These are phyloP conservation scores for Seira musarum DNA, from an alignment of 2,888 invertebrate species.

Conservation along the genomic window DNA sequence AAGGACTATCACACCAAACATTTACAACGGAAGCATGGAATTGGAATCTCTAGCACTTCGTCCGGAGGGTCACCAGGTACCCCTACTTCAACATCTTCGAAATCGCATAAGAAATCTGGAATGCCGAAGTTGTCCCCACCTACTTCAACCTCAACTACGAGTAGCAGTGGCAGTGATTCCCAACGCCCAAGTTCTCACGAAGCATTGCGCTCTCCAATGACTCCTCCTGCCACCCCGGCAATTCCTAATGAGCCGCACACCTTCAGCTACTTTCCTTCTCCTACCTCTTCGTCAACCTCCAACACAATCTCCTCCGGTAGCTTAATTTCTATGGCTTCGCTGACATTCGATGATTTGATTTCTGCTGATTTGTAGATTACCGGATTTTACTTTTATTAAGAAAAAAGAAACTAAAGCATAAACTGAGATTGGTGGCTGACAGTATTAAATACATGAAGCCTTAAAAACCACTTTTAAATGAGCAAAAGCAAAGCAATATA, in stretches of 20 bases:
- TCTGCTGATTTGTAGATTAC: constrained; percentile 42
- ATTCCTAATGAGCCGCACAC: neutral
- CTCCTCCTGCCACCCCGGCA: neutral
- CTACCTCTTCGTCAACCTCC: no score
- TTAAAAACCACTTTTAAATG: no score
- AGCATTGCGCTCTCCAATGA: constrained; percentile 19
- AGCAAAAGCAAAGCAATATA: no score
- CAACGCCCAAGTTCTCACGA: neutral
- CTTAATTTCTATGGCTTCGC: constrained; percentile 35
- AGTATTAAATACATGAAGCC: no score
- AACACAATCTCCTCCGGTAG: constrained; percentile 7
- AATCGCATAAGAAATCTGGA: neutral
- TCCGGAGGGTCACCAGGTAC: neutral
- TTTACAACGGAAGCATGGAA: constrained; percentile 47
- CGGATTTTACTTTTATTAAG: no score
- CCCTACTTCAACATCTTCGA: neutral
- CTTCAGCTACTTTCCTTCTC: neutral
- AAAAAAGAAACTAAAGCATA: no score
- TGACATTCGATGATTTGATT: constrained; percentile 47
- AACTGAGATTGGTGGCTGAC: no score
- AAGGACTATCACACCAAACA: constrained; percentile 52
- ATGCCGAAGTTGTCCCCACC: neutral
- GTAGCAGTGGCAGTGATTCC: no score
- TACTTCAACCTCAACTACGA: neutral
- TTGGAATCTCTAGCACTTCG: neutral